A percentile compares a stretch with the other conserved stretches of the same genome.
These are phyloP conservation scores for Cylindroiulus punctatus DNA, from an alignment of 2,888 invertebrate genomes.

Conservation along the genomic window DNA sequence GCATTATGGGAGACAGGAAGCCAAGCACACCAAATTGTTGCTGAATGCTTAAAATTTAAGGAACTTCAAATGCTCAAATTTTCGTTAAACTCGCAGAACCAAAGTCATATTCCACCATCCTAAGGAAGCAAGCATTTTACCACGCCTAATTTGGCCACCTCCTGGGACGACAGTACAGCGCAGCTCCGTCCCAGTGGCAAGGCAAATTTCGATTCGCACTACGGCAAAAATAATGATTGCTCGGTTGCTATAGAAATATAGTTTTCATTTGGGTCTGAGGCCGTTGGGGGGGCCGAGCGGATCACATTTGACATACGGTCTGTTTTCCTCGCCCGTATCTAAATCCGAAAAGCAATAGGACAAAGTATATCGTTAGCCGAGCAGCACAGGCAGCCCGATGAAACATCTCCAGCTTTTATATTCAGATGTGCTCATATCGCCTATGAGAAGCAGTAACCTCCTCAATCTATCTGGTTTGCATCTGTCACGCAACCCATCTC, in stretches of 20 bases:
- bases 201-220: not conserved
- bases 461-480: conserved; percentile 52
- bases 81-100: too few relatives aligned
- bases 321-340: conserved; percentile 46
- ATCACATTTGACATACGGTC: conserved; percentile 48
- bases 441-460: conserved; percentile 27
- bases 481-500: conserved; percentile 49
- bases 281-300: not conserved
- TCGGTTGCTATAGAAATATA: conserved; percentile 26
- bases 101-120: too few relatives aligned
- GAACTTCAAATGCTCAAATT: too few relatives aligned
- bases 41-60: too few relatives aligned
- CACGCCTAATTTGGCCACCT: not conserved
- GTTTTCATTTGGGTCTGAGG: not conserved
- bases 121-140: not conserved
- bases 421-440: not conserved
- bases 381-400: conserved; percentile 7
- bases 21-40: too few relatives aligned
- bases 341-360: conserved; percentile 52
- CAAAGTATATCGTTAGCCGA: conserved; percentile 30
- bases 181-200: too few relatives aligned
- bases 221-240: conserved; percentile 15
- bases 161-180: not conserved
- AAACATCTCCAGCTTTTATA: conserved; percentile 12
- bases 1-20: too few relatives aligned